Evolutionary conservation across 2,797 vertebrate genomes (phyloP), one percentile per base, ranked within the genome.

Genomic region (Helicolenus hilgendorfi): DNA sequence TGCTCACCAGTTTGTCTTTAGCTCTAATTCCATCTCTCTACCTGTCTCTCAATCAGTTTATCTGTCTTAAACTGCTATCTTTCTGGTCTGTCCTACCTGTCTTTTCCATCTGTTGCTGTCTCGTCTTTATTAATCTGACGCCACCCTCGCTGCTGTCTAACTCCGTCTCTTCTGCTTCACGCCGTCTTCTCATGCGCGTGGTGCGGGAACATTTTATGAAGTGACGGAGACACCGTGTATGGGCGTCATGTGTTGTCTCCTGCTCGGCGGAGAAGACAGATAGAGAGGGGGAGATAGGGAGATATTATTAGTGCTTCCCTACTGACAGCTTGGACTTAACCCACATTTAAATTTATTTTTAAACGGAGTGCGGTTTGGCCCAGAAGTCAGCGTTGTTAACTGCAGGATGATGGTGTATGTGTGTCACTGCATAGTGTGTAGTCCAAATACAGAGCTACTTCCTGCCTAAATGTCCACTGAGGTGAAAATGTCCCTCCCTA

Each of bases 311-410:
- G 35, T 60, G 36, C 31, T 83, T 69, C 84, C 38, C 41, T 65
- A 20, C 53, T 77, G 90, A 89, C 79, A 90, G 70, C 72, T 76
- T 74, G 24, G 41, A n/a, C 35, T 81, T 62, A 69, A 18, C 59
- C 64, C 13, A 4, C 53, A 65, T 75, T 75, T 65, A 76, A 35
- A 80, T 74, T 2, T 79, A 77, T 85, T 89, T 92, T 85, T 75
- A 88, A 81, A 60, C 18, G 49, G 26, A 5, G 69, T 63, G 70
- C 13, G 56, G 81, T 80, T 88, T 88, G 84, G 70, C 35, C 15
- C 2, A 22, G 56, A 82, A 14, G 56, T 11, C 26, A 24, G 24
- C 1, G 2, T 77, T 15, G 31, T 90, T 74, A 85, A 63, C 38
- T 58, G 27, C 27, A 35, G 56, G 24, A 41, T n/a, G n/a, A 70